phyloP scores from a whole-genome alignment of 2,113 vertebrate genomes.

The Ranitomeya variabilis region DNA sequence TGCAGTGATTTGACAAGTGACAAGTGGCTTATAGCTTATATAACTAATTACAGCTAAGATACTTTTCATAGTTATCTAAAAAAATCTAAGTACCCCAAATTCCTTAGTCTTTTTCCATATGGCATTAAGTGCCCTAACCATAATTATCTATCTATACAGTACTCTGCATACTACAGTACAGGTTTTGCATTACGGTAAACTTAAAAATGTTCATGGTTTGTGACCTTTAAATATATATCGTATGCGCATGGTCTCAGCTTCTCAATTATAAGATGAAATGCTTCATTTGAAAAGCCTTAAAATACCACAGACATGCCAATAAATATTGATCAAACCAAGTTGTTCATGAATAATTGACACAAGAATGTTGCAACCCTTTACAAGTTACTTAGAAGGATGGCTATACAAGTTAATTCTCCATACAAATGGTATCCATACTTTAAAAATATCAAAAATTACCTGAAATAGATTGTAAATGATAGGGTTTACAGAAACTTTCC shows the following conservation, averaged over 20 bases:
- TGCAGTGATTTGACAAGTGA: not conserved
- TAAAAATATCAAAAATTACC: conserved; percentile 1
- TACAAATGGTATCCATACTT: conserved; percentile 34
- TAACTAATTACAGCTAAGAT: not conserved
- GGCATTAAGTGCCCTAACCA: not conserved
- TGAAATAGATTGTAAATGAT: conserved; percentile 3
- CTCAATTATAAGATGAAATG: conserved; percentile 23
- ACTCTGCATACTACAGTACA: not conserved
- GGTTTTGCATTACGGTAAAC: not conserved
- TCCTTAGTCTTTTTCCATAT: not conserved
- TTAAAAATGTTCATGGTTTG: not conserved
- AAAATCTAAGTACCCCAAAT: not conserved
- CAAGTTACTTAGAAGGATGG: not conserved
- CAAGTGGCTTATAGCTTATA: not conserved
- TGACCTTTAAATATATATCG: not conserved
- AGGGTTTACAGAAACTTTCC: not conserved
- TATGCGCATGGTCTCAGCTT: not conserved
- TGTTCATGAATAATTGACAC: conserved; percentile 24
- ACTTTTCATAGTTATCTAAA: not conserved
- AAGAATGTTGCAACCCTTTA: conserved; percentile 15
- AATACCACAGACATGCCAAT: conserved; percentile 32
- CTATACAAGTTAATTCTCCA: not conserved
- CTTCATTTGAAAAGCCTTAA: conserved; percentile 15
- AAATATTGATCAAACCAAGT: conserved; percentile 33
- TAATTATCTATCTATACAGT: not conserved